These are phyloP conservation scores for Craniophora ligustri DNA, from an alignment of 2,888 invertebrate species.

Conservation along the genomic window DNA sequence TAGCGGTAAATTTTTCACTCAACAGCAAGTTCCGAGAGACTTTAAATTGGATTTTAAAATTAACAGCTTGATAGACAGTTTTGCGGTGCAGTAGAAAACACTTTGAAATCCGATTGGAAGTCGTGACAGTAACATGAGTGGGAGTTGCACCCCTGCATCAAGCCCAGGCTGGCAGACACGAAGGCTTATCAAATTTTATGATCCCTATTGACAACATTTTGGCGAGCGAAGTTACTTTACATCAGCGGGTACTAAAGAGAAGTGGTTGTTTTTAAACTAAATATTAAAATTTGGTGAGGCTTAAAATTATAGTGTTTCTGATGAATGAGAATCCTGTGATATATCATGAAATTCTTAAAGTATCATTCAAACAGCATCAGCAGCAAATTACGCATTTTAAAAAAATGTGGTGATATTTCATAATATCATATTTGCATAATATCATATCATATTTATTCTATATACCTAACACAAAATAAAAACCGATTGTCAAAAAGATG, in stretches of 20 bases:
- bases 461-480: too few species aligned
- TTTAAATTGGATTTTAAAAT: constrained; percentile 51
- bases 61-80: constrained; percentile 50
- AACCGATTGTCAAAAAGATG: too few species aligned
- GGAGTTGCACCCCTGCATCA: constrained; percentile 49
- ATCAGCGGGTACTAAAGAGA: constrained; percentile 63
- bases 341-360: too few species aligned
- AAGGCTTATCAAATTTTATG: constrained; percentile 82
- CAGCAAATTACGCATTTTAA: too few species aligned
- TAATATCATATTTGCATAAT: too few species aligned
- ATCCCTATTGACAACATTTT: constrained; percentile 80
- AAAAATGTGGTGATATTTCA: too few species aligned
- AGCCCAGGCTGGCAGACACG: constrained; percentile 58
- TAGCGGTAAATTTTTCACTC: constrained; percentile 41
- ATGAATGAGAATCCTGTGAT: too few species aligned
- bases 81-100: constrained; percentile 51
- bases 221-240: constrained; percentile 70
- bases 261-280: constrained; percentile 28
- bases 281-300: too few species aligned
- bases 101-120: constrained; percentile 64
- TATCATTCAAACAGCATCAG: too few species aligned
- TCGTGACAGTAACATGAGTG: constrained; percentile 74
- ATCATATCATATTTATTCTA: too few species aligned
- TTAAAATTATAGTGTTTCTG: too few species aligned
- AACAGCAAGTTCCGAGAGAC: constrained; percentile 20